phyloP scores from a whole-genome alignment of 2,113 vertebrate species.

The Empidonax traillii region DNA sequence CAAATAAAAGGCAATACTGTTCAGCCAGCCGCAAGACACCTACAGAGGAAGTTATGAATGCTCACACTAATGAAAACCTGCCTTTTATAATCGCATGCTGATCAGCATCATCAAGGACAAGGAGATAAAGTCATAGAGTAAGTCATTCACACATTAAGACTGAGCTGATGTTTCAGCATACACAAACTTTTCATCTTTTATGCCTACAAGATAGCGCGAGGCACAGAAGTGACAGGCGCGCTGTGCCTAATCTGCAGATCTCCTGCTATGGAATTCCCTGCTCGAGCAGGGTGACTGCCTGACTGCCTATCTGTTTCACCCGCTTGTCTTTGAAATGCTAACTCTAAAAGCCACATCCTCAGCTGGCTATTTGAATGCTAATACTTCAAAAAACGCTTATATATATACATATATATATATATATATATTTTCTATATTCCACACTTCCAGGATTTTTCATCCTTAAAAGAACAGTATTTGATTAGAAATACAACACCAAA shows the following conservation, averaged over 20 bases:
- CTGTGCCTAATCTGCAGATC: constrained; percentile 38
- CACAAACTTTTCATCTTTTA: constrained; percentile 24
- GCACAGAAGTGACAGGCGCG: neutral
- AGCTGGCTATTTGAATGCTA: constrained; percentile 1
- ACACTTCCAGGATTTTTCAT: neutral
- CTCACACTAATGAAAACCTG: neutral
- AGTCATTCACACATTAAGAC: neutral
- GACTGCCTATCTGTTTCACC: constrained; percentile 21
- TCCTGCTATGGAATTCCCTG: constrained; percentile 50
- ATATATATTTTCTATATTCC: neutral
- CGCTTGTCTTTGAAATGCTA: constrained; percentile 56
- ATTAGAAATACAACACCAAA: neutral
- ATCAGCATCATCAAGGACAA: neutral
- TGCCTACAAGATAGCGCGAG: neutral
- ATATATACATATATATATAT: neutral
- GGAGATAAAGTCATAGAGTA: neutral
- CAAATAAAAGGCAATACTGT: neutral
- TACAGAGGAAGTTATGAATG: neutral
- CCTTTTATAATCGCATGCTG: neutral
- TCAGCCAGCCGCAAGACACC: neutral
- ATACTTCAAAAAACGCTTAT: neutral
- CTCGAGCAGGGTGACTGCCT: neutral
- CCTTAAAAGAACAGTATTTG: neutral
- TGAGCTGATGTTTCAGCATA: neutral
- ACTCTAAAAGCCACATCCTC: constrained; percentile 52